Evolutionary conservation across 2,113 vertebrate species (phyloP), one percentile per base, ranked within the genome.

Genomic region (Madoqua kirkii): DNA sequence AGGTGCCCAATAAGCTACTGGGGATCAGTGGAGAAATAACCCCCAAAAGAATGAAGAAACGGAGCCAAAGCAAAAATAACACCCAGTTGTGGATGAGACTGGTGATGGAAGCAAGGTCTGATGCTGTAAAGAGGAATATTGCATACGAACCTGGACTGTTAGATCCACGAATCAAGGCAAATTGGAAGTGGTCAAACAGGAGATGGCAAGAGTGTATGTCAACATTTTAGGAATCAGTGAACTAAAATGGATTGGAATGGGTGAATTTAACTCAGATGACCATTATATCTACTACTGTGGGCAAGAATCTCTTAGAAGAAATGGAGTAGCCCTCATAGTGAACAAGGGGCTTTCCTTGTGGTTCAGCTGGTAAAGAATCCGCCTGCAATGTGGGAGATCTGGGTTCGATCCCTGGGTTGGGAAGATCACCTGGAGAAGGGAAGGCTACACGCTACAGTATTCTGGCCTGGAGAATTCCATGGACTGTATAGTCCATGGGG

Each of bases 141-240:
- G 4, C n/a, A 71, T 36, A 71, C n/a, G 64, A 71, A 67, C 8
- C 64, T 67, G 33, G 8, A 67, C 21, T 71, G n/a, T 71, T 71
- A 71, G n/a, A 11, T 36, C n/a, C 64, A 36, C 21, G 17, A 71
- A 21, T 71, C 64, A 71, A 71, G 64, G n/a, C 64, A 71, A 71
- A 36, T 71, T 71, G 64, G n/a, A 71, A 71, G 64, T 71, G n/a
- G n/a, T 21, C n/a, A 71, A 71, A 71, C 17, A 36, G 64, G 64
- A 71, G n/a, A 71, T 36, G 33, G 17, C 64, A 71, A 71, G 0
- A 3, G 64, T 5, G 1, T 11, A 36, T 1, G 2, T 36, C 2
- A 3, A 36, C n/a, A 36, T 36, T 36, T 11, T 36, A 71, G 17
- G n/a, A 71, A 36, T 71, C 17, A 21, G n/a, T 71, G 64, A 71